Evolutionary conservation across 2,113 vertebrate genomes (phyloP), one percentile per base, ranked within the genome.

Genomic region (Chaenocephalus aceratus): DNA sequence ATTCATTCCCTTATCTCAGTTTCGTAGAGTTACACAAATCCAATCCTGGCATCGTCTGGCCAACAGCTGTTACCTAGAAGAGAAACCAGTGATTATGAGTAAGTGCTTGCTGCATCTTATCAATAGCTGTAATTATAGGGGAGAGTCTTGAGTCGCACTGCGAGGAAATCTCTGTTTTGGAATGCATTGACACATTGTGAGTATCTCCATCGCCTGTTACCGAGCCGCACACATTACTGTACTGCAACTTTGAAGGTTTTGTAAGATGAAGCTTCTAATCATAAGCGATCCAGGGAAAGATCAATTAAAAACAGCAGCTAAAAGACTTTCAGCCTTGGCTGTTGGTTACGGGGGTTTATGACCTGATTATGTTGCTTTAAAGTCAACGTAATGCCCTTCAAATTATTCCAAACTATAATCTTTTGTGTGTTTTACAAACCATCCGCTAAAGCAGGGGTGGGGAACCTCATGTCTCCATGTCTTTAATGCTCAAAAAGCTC

Each of bases 81-180:
- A 88, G 91, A 90, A 82, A 89, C 80, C 78, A 72, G 51, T 91
- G 91, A 94, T 93, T 94, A 91, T 86, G 83, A 66, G 57, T 79
- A 92, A 92, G 90, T 90, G 88, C 79, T 90, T 83, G 82, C 86
- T 87, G 90, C 88, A 77, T 88, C 79, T 94, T 86, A 91, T 95
- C 91, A 94, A 91, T 93, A 86, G 84, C 79, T 82, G 78, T 92
- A 91, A 94, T 93, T 91, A 92, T 64, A 85, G 85, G 70, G 84
- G 54, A 82, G 63, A 76, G 77, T 72, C 58, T 75, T 71, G 67
- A 79, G 68, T 76, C 9, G 15, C 5, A 0, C 72, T 79, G 59
- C 71, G 82, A 61, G 78, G 61, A 88, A 90, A 89, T 88, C 65
- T 75, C 80, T 80, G 70, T 62, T 84, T 75, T 85, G 78, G 72